Percentiles rank a stretch among this genome's conserved stretches.
These are phyloP conservation scores for Lepilemur septentrionalis DNA, from an alignment of 2,797 vertebrate genomes.

Conservation along the genomic window DNA sequence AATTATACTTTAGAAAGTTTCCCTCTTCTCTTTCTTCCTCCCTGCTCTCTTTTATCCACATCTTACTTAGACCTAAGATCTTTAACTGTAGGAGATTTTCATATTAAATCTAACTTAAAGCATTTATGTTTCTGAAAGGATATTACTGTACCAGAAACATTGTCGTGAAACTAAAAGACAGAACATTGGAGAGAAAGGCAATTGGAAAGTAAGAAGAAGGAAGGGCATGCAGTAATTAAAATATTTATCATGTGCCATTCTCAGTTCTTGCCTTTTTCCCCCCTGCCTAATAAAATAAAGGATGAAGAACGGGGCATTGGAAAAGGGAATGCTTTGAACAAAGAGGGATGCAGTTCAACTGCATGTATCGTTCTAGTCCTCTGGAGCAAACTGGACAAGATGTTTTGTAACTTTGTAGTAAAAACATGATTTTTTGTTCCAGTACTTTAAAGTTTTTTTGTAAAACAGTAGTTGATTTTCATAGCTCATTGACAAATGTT, in stretches of 20 bases:
- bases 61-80: conserved; percentile 4
- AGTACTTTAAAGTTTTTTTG: conserved; percentile 39
- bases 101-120: conserved; percentile 25
- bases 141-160: conserved; percentile 14
- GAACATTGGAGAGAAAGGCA: not conserved
- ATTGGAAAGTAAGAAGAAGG: not conserved
- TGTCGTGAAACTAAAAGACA: conserved; percentile 8
- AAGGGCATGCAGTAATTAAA: not conserved
- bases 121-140: conserved; percentile 13
- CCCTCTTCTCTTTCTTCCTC: not conserved
- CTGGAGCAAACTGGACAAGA: not conserved
- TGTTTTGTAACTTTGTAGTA: conserved; percentile 41
- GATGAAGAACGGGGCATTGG: not conserved
- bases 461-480: conserved; percentile 67
- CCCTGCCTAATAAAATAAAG: not conserved
- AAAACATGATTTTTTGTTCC: conserved; percentile 37
- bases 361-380: not conserved
- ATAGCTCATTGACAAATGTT: conserved; percentile 40
- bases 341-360: not conserved
- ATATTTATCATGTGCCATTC: not conserved
- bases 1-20: not conserved
- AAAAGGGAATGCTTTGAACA: conserved; percentile 16
- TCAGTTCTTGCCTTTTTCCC: not conserved
- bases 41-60: not conserved
- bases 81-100: conserved; percentile 23